Percentiles rank a stretch among this genome's conserved stretches.
phyloP scores from a whole-genome alignment of 2,888 invertebrate genomes.

The Smittia aterrima region DNA sequence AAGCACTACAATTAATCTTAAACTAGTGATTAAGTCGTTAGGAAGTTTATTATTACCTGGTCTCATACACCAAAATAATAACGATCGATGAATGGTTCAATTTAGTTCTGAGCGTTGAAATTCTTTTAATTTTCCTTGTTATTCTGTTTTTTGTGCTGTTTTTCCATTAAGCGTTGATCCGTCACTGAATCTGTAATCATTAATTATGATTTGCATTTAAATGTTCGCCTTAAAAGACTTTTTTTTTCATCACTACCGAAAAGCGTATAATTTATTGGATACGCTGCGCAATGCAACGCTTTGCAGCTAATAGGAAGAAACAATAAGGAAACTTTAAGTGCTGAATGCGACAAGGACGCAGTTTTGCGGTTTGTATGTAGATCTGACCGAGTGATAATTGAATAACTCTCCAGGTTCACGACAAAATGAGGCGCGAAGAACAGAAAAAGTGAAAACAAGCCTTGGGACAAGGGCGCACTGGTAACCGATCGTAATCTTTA shows the following conservation, averaged over 20 bases:
- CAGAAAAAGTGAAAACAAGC: constrained; percentile 33
- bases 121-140: not conserved
- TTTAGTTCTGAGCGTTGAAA: not conserved
- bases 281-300: not conserved
- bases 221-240: not conserved
- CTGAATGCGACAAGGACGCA: constrained; percentile 22
- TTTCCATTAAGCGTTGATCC: not conserved
- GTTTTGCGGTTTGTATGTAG: constrained; percentile 13
- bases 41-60: too few species aligned
- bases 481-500: constrained; percentile 3
- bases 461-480: constrained; percentile 16
- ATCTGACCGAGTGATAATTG: constrained; percentile 27
- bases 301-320: not conserved
- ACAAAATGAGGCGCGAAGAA: not conserved
- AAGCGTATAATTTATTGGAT: not conserved
- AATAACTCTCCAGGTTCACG: not conserved
- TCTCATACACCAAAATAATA: not conserved
- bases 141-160: not conserved
- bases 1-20: too few species aligned
- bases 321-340: constrained; percentile 20
- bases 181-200: not conserved
- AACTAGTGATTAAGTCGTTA: too few species aligned
- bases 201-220: not conserved
- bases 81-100: not conserved
- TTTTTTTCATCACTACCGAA: not conserved